Conservation (phyloP, 2,113 vertebrate species). For the Nyctereutes procyonoides region DNA sequence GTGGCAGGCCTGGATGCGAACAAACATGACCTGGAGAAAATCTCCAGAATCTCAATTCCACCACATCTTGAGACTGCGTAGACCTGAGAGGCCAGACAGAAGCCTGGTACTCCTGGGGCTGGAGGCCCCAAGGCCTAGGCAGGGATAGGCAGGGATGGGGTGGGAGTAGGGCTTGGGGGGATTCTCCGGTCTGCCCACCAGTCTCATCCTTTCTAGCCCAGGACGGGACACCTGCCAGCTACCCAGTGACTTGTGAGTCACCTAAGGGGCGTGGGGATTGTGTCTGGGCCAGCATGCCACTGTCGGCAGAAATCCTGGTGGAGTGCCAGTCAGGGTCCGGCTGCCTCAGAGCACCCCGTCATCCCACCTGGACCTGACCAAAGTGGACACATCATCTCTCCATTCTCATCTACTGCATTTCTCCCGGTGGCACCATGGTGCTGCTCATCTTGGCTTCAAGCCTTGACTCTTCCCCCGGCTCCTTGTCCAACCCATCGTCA, state of each 20-base stretch:
- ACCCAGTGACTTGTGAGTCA: neutral
- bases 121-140: neutral
- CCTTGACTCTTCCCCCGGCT: neutral
- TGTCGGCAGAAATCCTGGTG: neutral
- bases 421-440: neutral
- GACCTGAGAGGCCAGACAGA: neutral
- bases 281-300: neutral
- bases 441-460: neutral
- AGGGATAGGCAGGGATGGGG: neutral
- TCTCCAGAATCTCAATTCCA: neutral
- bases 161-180: no score
- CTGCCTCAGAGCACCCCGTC: neutral
- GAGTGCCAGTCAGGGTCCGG: neutral
- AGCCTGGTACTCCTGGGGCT: neutral
- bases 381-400: neutral
- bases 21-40: no score
- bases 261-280: rapidly evolving
- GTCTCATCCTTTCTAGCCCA: neutral
- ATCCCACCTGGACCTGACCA: neutral
- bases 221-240: neutral
- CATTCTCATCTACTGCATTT: neutral
- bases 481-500: neutral
- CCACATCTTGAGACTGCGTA: neutral
- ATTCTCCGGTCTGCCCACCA: neutral
- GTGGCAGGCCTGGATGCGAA: neutral